Conservation (phyloP, 1,140 invertebrate species). For the Hydropsyche tenuis region DNA sequence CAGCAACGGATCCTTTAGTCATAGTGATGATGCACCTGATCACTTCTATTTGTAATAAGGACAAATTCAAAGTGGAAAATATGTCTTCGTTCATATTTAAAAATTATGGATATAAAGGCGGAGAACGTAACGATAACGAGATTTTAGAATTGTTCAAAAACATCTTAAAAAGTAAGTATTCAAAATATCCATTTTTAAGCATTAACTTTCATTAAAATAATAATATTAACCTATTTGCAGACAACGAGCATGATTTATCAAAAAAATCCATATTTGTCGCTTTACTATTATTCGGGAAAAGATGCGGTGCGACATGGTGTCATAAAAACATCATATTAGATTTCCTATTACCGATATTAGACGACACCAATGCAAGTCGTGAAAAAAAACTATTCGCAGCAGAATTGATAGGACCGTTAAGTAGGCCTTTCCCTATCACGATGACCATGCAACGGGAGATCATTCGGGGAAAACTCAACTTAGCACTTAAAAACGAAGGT, state of each 20-base stretch:
- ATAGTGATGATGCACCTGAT: conserved; percentile 58
- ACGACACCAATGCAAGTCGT: conserved; percentile 49
- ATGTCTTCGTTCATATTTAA: conserved; percentile 55
- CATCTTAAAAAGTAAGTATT: conserved; percentile 38
- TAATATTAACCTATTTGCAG: conserved; percentile 51
- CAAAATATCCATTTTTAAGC: conserved; percentile 48
- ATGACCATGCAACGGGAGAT: conserved; percentile 59
- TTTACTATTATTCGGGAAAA: conserved; percentile 57
- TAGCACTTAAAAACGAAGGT: conserved; percentile 55
- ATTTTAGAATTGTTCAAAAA: conserved; percentile 52
- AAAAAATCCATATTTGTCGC: conserved; percentile 54
- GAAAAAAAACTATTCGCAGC: conserved; percentile 54
- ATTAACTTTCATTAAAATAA: background rate
- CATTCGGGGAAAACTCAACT: conserved; percentile 53
- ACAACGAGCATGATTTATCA: conserved; percentile 51
- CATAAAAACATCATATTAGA: conserved; percentile 58
- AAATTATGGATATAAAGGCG: conserved; percentile 57
- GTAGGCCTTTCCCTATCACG: conserved; percentile 56
- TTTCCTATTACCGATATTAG: conserved; percentile 55
- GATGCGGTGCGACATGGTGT: conserved; percentile 57
- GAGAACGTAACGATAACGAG: conserved; percentile 57
- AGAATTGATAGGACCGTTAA: conserved; percentile 55
- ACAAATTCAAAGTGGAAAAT: conserved; percentile 49
- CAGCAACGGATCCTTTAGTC: conserved; percentile 58
- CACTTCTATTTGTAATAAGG: conserved; percentile 54